Evolutionary conservation across 2,888 invertebrate genomes (phyloP).

Genomic region (Lasioglossum oenotherae): DNA sequence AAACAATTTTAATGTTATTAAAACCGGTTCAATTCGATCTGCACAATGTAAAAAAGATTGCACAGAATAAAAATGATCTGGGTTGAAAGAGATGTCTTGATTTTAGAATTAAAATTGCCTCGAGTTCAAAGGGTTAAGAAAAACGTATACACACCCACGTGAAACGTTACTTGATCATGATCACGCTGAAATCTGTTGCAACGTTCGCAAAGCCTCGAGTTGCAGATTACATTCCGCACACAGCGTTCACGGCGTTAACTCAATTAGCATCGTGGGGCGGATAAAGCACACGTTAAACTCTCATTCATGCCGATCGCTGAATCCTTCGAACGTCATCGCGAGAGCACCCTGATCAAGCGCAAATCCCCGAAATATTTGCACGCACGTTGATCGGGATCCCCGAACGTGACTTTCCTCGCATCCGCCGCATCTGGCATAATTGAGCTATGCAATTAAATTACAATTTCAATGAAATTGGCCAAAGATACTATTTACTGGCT

Average conservation of each 20-base stretch:
- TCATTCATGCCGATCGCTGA: slow-evolving; percentile 69
- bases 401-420: background rate
- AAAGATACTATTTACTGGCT: too few relatives aligned
- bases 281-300: slow-evolving; percentile 74
- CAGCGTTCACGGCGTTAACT: slow-evolving; percentile 71
- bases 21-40: too few relatives aligned
- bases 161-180: slow-evolving; percentile 8
- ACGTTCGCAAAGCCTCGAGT: slow-evolving; percentile 44
- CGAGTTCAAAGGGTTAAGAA: background rate
- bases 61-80: too few relatives aligned
- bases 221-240: slow-evolving; percentile 68
- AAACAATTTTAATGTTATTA: too few relatives aligned
- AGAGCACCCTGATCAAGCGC: slow-evolving; percentile 37
- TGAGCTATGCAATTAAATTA: background rate
- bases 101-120: too few relatives aligned
- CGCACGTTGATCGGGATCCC: background rate
- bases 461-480: background rate
- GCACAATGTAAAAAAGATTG: too few relatives aligned
- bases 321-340: slow-evolving; percentile 68
- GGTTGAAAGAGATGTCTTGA: too few relatives aligned
- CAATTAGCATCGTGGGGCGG: slow-evolving; percentile 71
- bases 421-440: background rate
- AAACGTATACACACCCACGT: slow-evolving; percentile 1
- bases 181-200: slow-evolving; percentile 38
- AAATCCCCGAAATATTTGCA: slow-evolving; percentile 41